A percentile compares a stretch with the other conserved stretches of the same genome.
Conservation (phyloP, 2,888 invertebrate genomes). For the Carpatolechia fugitivella region DNA sequence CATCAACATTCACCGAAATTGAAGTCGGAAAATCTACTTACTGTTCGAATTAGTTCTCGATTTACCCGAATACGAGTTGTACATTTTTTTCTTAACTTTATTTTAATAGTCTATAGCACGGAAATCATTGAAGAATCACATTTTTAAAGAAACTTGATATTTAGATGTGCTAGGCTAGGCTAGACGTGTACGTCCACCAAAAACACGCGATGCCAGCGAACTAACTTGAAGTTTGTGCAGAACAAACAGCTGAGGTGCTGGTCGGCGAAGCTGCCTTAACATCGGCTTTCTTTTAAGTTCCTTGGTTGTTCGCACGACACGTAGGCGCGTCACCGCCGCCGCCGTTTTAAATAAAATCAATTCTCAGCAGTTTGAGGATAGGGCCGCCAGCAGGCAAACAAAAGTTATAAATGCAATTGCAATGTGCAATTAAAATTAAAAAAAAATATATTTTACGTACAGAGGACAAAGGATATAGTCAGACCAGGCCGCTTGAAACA, state of each 20-base stretch:
- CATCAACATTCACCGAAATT: neutral
- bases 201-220: neutral
- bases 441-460: no score
- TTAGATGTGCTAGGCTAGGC: neutral
- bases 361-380: no score
- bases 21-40: conserved; percentile 40
- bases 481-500: no score
- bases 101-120: neutral
- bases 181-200: neutral
- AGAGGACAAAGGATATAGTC: no score
- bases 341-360: no score
- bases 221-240: neutral
- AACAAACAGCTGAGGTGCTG: neutral
- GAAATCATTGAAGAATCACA: neutral
- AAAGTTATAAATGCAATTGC: no score
- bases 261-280: neutral
- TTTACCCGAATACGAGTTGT: conserved; percentile 54
- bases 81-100: neutral
- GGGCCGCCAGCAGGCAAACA: no score
- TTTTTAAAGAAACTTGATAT: neutral
- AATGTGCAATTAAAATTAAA: no score
- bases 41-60: conserved; percentile 52
- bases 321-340: no score
- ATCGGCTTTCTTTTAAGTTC: neutral
- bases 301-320: no score